Evolutionary conservation across 2,113 vertebrate species (phyloP).

Genomic region (Melanerpes aurifrons): DNA sequence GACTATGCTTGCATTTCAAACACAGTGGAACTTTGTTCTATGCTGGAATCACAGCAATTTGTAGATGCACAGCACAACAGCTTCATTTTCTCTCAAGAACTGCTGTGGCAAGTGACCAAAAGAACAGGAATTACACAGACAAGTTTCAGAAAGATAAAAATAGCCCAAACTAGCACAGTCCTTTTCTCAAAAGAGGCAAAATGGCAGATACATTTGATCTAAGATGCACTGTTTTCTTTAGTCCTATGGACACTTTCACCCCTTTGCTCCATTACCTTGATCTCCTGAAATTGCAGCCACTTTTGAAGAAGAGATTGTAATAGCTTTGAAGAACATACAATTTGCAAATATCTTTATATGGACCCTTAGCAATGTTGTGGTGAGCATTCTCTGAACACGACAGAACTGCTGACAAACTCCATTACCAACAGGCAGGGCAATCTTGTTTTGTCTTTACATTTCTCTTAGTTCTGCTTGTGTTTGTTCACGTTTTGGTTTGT

Average conservation of each 20-base stretch:
- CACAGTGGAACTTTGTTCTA: not conserved
- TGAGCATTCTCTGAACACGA: not conserved
- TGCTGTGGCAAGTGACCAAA: not conserved
- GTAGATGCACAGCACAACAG: not conserved
- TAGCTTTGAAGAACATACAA: not conserved
- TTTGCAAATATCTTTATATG: not conserved
- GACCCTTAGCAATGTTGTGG: not conserved
- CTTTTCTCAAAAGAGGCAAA: not conserved
- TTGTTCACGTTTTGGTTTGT: not conserved
- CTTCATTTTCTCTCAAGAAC: not conserved
- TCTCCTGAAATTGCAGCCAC: not conserved
- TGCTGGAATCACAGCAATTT: not conserved
- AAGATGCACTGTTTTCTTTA: not conserved
- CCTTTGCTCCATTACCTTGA: not conserved
- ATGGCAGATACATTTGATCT: not conserved
- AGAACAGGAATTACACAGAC: not conserved
- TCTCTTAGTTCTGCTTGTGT: not conserved
- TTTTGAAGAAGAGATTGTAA: not conserved
- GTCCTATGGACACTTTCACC: not conserved
- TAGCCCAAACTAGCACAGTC: not conserved
- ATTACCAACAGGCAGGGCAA: not conserved
- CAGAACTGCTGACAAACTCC: not conserved
- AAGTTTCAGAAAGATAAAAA: not conserved
- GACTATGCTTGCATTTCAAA: not conserved
- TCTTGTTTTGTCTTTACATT: not conserved